phyloP scores from a whole-genome alignment of 2,797 vertebrate species.

The Hyperoplus lanceolatus region DNA sequence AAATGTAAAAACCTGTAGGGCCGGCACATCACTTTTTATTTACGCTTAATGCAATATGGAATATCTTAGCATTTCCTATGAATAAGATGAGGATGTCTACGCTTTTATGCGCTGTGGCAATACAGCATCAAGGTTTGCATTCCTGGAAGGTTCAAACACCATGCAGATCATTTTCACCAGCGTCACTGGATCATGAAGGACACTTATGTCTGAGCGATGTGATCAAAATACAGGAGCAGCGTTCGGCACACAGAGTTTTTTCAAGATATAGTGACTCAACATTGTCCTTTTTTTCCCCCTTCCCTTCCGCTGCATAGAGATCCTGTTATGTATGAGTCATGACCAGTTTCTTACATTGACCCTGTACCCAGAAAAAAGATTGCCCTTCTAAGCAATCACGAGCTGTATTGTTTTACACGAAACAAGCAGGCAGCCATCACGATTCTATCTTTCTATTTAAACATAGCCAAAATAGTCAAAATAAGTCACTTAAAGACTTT shows the following conservation, averaged over 20 bases:
- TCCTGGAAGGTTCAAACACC: slow-evolving; percentile 73
- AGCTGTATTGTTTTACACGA: slow-evolving; percentile 3
- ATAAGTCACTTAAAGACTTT: neutral
- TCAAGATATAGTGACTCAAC: slow-evolving; percentile 52
- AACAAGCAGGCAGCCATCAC: slow-evolving; percentile 22
- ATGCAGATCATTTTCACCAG: slow-evolving; percentile 80
- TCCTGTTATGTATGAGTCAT: slow-evolving; percentile 16
- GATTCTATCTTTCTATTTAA: neutral
- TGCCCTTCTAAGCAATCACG: neutral
- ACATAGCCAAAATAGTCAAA: neutral
- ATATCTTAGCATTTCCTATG: slow-evolving; percentile 70
- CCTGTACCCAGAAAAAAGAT: slow-evolving; percentile 5
- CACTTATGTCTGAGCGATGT: slow-evolving; percentile 82
- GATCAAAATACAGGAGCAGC: slow-evolving; percentile 75
- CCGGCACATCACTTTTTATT: slow-evolving; percentile 38
- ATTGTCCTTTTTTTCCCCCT: slow-evolving; percentile 51
- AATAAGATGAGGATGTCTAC: slow-evolving; percentile 56
- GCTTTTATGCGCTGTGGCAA: slow-evolving; percentile 65
- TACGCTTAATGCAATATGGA: slow-evolving; percentile 60
- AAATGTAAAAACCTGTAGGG: slow-evolving; percentile 34
- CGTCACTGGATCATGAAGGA: slow-evolving; percentile 81
- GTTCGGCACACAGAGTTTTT: slow-evolving; percentile 53
- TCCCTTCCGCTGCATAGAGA: slow-evolving; percentile 20
- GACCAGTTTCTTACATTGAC: slow-evolving; percentile 1
- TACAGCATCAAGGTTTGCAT: slow-evolving; percentile 66